Evolutionary conservation across 2,888 invertebrate species (phyloP).

Genomic region (Mayetiola destructor): DNA sequence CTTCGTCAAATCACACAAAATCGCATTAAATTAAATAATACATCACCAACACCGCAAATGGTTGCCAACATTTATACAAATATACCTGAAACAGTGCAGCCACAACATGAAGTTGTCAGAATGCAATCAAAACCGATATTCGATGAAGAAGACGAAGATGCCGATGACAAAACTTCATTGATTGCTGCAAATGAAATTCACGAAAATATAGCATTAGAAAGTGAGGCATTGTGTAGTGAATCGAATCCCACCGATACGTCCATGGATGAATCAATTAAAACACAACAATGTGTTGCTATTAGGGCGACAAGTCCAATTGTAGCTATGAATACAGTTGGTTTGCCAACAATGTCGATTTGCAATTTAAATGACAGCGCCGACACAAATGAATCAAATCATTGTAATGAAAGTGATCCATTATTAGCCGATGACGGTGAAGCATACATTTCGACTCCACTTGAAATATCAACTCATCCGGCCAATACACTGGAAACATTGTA

Average conservation of each 20-base stretch:
- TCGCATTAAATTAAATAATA: conserved; percentile 20
- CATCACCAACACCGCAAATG: conserved; percentile 25
- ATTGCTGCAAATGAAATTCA: conserved; percentile 23
- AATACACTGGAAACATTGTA: neutral
- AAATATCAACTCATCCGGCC: conserved; percentile 28
- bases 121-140: conserved; percentile 25
- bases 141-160: conserved; percentile 21
- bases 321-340: conserved; percentile 31
- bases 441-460: conserved; percentile 31
- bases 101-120: conserved; percentile 41
- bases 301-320: conserved; percentile 20
- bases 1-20: conserved; percentile 21
- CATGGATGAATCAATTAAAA: conserved; percentile 3
- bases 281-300: neutral
- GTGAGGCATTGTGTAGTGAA: conserved; percentile 8
- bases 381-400: conserved; percentile 8
- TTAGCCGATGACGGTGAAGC: conserved; percentile 28
- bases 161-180: neutral
- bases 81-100: conserved; percentile 45
- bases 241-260: neutral
- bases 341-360: conserved; percentile 20
- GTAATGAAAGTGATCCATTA: conserved; percentile 21
- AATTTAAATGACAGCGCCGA: conserved; percentile 9
- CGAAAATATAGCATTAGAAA: conserved; percentile 16
- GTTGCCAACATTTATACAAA: conserved; percentile 49